Base-by-base conservation (phyloP, 2,888 invertebrate species). In the Melikaiella ostensackeni region DNA sequence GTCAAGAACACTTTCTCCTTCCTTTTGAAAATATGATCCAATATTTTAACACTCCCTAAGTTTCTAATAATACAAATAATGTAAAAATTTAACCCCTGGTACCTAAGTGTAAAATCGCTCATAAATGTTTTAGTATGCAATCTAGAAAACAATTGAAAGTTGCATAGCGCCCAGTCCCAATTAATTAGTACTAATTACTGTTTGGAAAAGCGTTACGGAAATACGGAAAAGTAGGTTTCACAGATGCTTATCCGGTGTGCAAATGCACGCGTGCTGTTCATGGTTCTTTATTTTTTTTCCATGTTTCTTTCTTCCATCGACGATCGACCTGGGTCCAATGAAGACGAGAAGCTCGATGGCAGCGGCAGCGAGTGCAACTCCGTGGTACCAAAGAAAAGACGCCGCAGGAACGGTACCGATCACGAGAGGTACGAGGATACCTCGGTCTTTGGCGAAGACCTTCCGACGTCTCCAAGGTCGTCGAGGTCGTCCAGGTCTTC, bases 401-500 rank as follows among this genome's bases (percentile, higher is more conserved):
- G 91, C 24, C 88, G 91, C 19, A 85, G 86, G 78, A 89, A 88
- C 87, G 88, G 85, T 87, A 82, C 84, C 88, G 87, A 63, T 85
- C 73, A 61, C 74, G 81, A 81, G 8, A 24, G 75, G 74, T 77
- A 78, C 76, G 82, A 82, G 55, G 57, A 75, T 55, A 75, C 79
- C 64, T 77, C 78, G 90, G 91, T 79, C 70, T 87, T 81, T 74
- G 79, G 81, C 73, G 86, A 87, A 73, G 87, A 87, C 6, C 85
- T 82, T 13, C 85, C 86, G 7, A 77, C 92, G 82, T 92, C 88
- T 90, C 92, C 89, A 46, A 59, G 59, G 27, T 86, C 87, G 76
- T 95, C 95, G 63, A 92, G 96, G 27, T 86, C 87, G 59, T 92
- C 93, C 2, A 92, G 91, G 80, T 92, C 93, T 76, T 95, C 95